phyloP scores from a whole-genome alignment of 2,888 invertebrate species.

The Eristalis pertinax region DNA sequence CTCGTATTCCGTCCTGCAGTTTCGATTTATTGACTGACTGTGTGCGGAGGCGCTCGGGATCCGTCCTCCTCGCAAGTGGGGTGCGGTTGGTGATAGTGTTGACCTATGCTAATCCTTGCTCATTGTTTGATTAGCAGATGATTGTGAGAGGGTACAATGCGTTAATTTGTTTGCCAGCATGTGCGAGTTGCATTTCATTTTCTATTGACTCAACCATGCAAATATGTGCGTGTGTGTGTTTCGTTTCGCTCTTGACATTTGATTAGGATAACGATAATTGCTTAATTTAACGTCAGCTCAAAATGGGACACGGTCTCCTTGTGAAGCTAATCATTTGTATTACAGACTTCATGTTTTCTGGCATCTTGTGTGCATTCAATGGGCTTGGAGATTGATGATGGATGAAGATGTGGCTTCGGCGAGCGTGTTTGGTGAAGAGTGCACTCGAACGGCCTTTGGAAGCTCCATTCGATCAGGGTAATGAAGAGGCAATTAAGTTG shows the following conservation, averaged over 20 bases:
- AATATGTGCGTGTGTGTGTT: conserved; percentile 3
- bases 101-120: conserved; percentile 55
- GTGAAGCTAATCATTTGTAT: background rate
- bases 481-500: background rate
- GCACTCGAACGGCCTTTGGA: background rate
- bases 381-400: background rate
- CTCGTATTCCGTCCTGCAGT: conserved; percentile 23
- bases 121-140: conserved; percentile 50
- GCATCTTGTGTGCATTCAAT: background rate
- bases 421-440: background rate
- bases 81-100: conserved; percentile 25
- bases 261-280: conserved; percentile 34
- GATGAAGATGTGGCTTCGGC: background rate
- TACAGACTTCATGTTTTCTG: background rate
- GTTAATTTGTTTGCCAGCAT: conserved; percentile 26
- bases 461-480: background rate
- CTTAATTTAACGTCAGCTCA: conserved; percentile 21
- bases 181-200: conserved; percentile 33
- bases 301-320: background rate
- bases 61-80: background rate
- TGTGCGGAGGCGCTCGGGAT: background rate
- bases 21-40: conserved; percentile 42
- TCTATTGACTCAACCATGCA: conserved; percentile 27
- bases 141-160: conserved; percentile 26
- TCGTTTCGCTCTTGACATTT: conserved; percentile 18